A percentile compares a stretch with the other conserved stretches of the same genome.
Evolutionary conservation across 2,888 invertebrate species (phyloP).

Genomic region (Sisyra nigra): DNA sequence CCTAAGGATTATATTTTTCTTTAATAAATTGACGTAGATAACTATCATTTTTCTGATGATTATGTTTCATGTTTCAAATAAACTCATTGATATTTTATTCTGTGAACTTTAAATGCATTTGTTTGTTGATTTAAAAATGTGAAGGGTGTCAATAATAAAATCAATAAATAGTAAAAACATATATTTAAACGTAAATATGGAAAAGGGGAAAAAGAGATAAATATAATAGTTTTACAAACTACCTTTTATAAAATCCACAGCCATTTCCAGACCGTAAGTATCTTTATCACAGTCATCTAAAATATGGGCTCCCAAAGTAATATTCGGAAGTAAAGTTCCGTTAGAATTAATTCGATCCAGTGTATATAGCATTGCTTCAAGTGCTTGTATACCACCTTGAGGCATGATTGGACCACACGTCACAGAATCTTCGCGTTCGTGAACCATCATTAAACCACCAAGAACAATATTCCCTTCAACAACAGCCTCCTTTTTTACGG

Average conservation of each 20-base stretch:
- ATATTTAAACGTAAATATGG: no score
- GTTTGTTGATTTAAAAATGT: no score
- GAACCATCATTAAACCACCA: conserved; percentile 87
- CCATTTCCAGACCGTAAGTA: conserved; percentile 82
- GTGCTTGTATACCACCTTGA: conserved; percentile 69
- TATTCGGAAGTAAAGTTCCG: conserved; percentile 46
- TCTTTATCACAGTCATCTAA: conserved; percentile 88
- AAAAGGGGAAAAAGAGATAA: neutral
- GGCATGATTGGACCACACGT: conserved; percentile 83
- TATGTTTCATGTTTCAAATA: no score
- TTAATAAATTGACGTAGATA: no score
- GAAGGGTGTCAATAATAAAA: no score
- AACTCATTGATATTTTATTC: no score
- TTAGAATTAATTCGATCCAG: conserved; percentile 54
- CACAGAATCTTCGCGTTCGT: conserved; percentile 61
- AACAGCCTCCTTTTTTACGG: conserved; percentile 62
- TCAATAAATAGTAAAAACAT: no score
- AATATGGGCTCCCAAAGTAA: conserved; percentile 67
- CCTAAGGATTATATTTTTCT: no score
- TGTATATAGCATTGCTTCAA: conserved; percentile 80
- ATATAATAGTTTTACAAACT: conserved; percentile 18
- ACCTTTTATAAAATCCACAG: conserved; percentile 89
- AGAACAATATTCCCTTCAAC: conserved; percentile 69
- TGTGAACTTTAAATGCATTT: no score
- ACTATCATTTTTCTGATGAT: no score